Conservation (phyloP, 2,113 vertebrate genomes). For the Ovis canadensis region DNA sequence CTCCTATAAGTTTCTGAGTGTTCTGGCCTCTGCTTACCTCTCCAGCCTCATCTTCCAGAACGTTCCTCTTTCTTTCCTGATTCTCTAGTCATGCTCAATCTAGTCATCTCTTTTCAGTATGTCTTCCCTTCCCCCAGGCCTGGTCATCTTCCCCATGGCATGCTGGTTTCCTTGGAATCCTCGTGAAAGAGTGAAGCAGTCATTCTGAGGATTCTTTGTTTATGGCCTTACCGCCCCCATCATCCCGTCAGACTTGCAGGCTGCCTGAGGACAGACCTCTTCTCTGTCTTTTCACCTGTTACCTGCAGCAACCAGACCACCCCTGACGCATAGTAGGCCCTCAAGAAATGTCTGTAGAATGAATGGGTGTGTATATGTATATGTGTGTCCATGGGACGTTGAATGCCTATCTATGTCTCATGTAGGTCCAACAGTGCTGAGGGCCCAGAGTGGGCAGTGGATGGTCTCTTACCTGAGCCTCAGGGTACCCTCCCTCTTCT, state of each 20-base stretch:
- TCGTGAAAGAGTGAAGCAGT: neutral
- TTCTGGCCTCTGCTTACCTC: neutral
- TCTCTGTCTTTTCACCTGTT: neutral
- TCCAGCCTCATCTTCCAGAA: neutral
- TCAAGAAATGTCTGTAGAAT: neutral
- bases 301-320: neutral
- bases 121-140: neutral
- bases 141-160: neutral
- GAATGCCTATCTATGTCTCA: accelerated
- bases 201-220: neutral
- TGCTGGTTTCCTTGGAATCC: neutral
- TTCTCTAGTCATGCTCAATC: neutral
- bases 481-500: neutral
- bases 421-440: neutral
- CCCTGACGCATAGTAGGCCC: neutral
- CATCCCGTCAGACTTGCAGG: neutral
- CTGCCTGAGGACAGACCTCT: neutral
- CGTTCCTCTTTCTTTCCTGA: neutral
- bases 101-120: neutral
- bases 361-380: too few species aligned
- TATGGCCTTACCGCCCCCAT: neutral
- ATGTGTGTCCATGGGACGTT: neutral
- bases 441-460: neutral
- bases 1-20: neutral
- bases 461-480: neutral